Evolutionary conservation across 2,888 invertebrate species (phyloP).

Genomic region (Drosophila prolongata): DNA sequence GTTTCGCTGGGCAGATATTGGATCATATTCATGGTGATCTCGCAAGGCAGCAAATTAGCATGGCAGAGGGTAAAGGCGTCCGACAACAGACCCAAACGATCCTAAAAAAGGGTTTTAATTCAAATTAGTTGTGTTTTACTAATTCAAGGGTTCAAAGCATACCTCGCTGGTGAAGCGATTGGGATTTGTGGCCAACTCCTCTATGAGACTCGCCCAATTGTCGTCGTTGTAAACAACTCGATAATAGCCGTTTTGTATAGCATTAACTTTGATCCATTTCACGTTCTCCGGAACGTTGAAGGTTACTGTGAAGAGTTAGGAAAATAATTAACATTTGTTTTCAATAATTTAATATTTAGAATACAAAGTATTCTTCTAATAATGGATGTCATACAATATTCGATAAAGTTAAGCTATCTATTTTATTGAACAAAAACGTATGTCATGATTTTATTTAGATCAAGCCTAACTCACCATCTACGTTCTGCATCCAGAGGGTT

Average conservation of each 20-base stretch:
- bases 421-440: too few species aligned
- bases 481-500: constrained; percentile 83
- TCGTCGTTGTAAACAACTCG: constrained; percentile 84
- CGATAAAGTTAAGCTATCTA: too few species aligned
- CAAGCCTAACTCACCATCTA: constrained; percentile 70
- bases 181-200: constrained; percentile 81
- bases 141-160: constrained; percentile 2
- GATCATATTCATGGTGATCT: constrained; percentile 84
- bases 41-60: constrained; percentile 84
- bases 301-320: constrained; percentile 58
- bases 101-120: constrained; percentile 53
- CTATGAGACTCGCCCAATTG: constrained; percentile 83
- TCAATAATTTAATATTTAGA: too few species aligned
- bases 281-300: constrained; percentile 83
- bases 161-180: constrained; percentile 82
- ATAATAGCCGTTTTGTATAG: constrained; percentile 84
- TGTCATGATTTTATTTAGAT: too few species aligned
- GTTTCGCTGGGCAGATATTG: constrained; percentile 84
- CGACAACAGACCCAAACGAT: constrained; percentile 84
- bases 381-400: too few species aligned
- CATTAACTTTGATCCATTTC: constrained; percentile 84
- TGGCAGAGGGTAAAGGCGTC: constrained; percentile 85
- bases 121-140: background rate
- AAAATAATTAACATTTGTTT: too few species aligned
- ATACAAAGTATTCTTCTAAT: too few species aligned